phyloP scores from a whole-genome alignment of 1,140 invertebrate species.

The Lamellibrachia luymesi region DNA sequence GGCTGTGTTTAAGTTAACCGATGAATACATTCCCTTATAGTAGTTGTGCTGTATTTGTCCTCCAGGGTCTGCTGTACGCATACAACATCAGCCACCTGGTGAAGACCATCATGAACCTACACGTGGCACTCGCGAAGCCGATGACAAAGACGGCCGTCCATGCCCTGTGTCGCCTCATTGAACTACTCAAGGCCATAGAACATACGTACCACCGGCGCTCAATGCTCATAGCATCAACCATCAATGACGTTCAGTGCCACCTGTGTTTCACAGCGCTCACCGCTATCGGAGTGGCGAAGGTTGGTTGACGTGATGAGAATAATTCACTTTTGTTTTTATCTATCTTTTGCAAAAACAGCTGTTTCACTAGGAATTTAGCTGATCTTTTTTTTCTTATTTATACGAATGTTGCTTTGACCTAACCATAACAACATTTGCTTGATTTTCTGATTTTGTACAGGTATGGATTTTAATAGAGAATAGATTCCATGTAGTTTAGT shows the following conservation, averaged over 20 bases:
- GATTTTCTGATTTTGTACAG: background rate
- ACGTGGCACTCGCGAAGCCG: constrained; percentile 72
- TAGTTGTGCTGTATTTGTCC: background rate
- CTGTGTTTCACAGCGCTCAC: constrained; percentile 67
- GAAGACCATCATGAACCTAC: constrained; percentile 74
- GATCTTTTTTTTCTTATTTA: background rate
- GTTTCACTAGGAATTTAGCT: background rate
- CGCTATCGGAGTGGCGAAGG: constrained; percentile 63
- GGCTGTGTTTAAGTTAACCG: no score
- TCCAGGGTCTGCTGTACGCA: constrained; percentile 65
- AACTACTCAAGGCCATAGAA: constrained; percentile 77
- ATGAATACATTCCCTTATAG: no score
- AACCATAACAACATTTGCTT: background rate
- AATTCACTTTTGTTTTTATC: background rate
- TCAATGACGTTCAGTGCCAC: constrained; percentile 70
- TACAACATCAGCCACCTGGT: constrained; percentile 61
- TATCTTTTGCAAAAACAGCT: background rate
- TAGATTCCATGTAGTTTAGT: background rate
- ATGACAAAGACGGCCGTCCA: constrained; percentile 76
- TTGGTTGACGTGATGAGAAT: constrained; percentile 32
- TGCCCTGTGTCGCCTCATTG: constrained; percentile 75
- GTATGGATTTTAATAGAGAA: background rate
- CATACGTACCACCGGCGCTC: constrained; percentile 66
- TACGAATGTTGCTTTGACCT: background rate
- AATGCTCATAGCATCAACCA: constrained; percentile 62